phyloP scores from a whole-genome alignment of 2,888 invertebrate species.

The Panzeria rudis region DNA sequence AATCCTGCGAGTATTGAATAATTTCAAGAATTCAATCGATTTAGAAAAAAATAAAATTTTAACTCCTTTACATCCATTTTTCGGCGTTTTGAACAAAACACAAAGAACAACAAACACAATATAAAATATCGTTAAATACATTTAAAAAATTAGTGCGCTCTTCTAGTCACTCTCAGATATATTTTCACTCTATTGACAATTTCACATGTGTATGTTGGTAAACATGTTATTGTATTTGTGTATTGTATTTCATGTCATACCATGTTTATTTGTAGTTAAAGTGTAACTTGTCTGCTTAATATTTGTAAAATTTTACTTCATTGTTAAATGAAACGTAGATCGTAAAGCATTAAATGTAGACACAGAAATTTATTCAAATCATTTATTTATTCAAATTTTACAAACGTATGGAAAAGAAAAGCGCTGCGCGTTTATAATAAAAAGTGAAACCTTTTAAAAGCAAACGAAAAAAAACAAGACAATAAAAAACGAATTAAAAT shows the following conservation, averaged over 20 bases:
- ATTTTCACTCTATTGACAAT: background rate
- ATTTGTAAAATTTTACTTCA: conserved; percentile 76
- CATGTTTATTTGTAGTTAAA: conserved; percentile 13
- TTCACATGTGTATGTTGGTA: background rate
- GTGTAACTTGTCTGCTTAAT: conserved; percentile 65
- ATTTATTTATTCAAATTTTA: conserved; percentile 32
- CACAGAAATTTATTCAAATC: conserved; percentile 29
- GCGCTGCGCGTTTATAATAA: conserved; percentile 18
- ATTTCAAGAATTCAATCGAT: no score
- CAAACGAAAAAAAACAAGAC: conserved; percentile 5
- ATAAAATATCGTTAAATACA: conserved; percentile 29
- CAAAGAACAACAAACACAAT: conserved; percentile 39
- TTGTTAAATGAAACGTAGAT: conserved; percentile 78
- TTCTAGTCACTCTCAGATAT: conserved; percentile 14
- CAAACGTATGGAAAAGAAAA: background rate
- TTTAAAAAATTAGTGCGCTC: conserved; percentile 48
- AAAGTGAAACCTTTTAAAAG: conserved; percentile 13
- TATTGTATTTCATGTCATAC: conserved; percentile 26
- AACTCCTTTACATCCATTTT: conserved; percentile 10
- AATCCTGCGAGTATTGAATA: no score
- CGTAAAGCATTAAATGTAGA: conserved; percentile 56
- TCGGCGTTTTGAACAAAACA: background rate
- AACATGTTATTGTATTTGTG: conserved; percentile 23
- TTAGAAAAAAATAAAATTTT: background rate
- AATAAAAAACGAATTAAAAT: conserved; percentile 32